Percentiles rank a stretch among this genome's conserved stretches.
phyloP scores from a whole-genome alignment of 2,797 vertebrate species.

The Mionectes olivaceus region DNA sequence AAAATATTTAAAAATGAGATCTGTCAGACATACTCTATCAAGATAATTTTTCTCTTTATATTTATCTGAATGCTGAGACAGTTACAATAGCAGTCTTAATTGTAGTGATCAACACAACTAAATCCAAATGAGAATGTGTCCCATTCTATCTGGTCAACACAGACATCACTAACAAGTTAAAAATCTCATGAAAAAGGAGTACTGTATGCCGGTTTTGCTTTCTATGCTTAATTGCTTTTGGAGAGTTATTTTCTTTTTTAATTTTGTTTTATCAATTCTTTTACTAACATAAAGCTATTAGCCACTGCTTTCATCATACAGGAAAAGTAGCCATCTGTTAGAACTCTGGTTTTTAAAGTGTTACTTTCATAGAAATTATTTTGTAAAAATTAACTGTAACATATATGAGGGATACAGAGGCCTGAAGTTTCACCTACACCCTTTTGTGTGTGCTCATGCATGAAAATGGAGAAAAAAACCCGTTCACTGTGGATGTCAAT shows the following conservation, averaged over 20 bases:
- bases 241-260: neutral
- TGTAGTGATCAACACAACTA: neutral
- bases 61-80: neutral
- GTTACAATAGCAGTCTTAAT: neutral
- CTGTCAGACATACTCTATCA: neutral
- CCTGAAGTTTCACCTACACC: neutral
- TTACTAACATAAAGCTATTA: neutral
- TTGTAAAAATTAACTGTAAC: neutral
- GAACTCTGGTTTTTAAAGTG: neutral
- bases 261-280: neutral
- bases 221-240: neutral
- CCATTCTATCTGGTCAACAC: neutral
- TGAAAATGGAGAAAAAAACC: conserved; percentile 8
- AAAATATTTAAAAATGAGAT: neutral
- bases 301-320: neutral
- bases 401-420: neutral
- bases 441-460: neutral
- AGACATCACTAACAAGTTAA: neutral
- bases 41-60: neutral
- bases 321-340: neutral
- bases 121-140: neutral
- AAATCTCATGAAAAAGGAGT: neutral
- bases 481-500: neutral
- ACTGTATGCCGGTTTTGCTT: neutral
- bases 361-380: neutral